Conservation (phyloP, 2,113 vertebrate genomes). For the Cryptomyrus ogoouensis region DNA sequence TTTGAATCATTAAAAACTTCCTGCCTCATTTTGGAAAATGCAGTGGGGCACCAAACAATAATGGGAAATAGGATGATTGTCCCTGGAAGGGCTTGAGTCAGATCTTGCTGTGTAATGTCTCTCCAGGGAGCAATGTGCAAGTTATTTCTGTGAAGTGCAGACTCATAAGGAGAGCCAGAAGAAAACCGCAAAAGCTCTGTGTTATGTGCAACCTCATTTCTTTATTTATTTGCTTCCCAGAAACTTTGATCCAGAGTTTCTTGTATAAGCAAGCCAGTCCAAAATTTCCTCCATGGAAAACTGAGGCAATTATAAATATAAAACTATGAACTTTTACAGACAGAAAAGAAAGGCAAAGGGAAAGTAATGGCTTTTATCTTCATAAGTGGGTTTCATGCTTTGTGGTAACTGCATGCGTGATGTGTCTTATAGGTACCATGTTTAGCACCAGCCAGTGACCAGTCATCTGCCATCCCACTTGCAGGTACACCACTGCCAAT, state of each 20-base stretch:
- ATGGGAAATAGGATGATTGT: slow-evolving; percentile 20
- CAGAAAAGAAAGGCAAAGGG: neutral
- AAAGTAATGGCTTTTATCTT: neutral
- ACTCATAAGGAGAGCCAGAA: neutral
- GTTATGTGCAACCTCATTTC: neutral
- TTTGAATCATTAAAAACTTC: slow-evolving; percentile 22
- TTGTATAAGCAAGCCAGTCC: neutral
- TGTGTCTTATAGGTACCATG: too few species aligned
- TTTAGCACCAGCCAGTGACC: neutral
- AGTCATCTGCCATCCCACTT: neutral
- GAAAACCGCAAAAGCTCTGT: neutral
- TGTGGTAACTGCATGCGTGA: neutral
- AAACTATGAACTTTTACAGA: neutral
- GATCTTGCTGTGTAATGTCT: neutral
- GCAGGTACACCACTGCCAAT: slow-evolving; percentile 83
- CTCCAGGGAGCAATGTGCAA: neutral
- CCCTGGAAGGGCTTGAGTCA: slow-evolving; percentile 3
- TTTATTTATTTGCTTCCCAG: slow-evolving; percentile 10
- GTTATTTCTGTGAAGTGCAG: slow-evolving; percentile 13
- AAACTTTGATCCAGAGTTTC: neutral
- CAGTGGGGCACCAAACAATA: slow-evolving; percentile 12
- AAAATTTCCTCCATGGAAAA: neutral
- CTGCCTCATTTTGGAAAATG: slow-evolving; percentile 10
- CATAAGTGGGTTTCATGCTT: neutral
- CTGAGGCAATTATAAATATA: neutral